Evolutionary conservation across 1,140 invertebrate genomes (phyloP).

Genomic region (Drosophila paulistorum): DNA sequence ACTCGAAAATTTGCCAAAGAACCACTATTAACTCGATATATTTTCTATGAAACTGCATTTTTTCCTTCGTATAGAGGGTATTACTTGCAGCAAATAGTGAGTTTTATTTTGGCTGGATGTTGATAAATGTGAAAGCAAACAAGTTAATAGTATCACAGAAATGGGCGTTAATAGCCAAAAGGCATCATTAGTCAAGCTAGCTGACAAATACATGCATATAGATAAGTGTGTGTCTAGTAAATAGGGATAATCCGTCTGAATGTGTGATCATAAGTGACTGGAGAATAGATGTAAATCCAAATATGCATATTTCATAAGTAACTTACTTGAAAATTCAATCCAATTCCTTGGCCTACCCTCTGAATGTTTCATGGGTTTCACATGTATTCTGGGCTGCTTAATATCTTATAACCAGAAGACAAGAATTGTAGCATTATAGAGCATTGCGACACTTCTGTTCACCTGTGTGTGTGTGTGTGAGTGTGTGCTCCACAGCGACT

Average conservation of each 20-base stretch:
- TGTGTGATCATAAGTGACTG: slow-evolving; percentile 6
- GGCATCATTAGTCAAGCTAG: slow-evolving; percentile 41
- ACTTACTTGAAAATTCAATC: slow-evolving; percentile 6
- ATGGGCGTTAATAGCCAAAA: slow-evolving; percentile 31
- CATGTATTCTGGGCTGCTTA: slow-evolving; percentile 31
- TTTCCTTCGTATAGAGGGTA: no score
- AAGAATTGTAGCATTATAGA: slow-evolving; percentile 15
- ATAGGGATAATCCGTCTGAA: background rate
- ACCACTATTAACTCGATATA: no score
- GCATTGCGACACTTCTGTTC: slow-evolving; percentile 38
- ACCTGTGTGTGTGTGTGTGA: slow-evolving; percentile 24
- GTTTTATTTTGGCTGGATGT: slow-evolving; percentile 16
- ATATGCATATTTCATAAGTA: slow-evolving; percentile 1
- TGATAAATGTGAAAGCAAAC: slow-evolving; percentile 64
- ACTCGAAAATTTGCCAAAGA: no score
- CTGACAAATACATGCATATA: no score
- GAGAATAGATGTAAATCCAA: slow-evolving; percentile 3
- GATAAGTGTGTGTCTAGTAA: background rate
- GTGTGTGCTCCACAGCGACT: background rate
- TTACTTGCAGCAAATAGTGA: background rate
- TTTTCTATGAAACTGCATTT: no score
- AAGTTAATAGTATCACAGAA: slow-evolving; percentile 40
- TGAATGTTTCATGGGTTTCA: slow-evolving; percentile 13
- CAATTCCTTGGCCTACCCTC: background rate
- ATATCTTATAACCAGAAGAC: slow-evolving; percentile 51